Evolutionary conservation across 2,797 vertebrate species (phyloP).

Genomic region (Myoxocephalus aenaeus): DNA sequence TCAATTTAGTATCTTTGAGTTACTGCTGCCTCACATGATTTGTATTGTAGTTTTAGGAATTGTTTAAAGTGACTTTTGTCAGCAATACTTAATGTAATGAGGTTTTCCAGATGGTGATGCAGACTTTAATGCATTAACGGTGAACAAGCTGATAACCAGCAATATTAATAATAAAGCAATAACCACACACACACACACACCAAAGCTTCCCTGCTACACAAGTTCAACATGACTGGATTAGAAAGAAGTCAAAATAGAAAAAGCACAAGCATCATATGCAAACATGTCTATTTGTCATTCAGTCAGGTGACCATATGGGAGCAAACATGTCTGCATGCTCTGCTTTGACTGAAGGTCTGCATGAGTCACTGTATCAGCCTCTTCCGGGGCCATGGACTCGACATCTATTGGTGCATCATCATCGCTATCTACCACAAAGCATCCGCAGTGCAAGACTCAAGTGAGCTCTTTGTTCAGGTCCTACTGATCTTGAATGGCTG

Average conservation of each 20-base stretch:
- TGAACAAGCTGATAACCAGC: too few species aligned
- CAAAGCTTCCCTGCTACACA: too few species aligned
- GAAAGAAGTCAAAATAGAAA: background rate
- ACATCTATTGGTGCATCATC: conserved; percentile 44
- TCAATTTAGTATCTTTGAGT: background rate
- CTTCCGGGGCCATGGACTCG: conserved; percentile 19
- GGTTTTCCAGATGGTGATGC: background rate
- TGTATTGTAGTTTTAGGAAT: background rate
- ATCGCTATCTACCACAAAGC: conserved; percentile 29
- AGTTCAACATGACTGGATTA: background rate
- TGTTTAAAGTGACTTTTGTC: background rate
- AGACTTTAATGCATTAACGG: too few species aligned
- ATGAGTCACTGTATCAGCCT: conserved; percentile 33
- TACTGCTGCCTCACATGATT: background rate
- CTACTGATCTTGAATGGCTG: conserved; percentile 18
- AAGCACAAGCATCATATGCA: too few species aligned
- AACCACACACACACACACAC: background rate
- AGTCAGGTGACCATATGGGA: background rate
- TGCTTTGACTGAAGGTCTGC: conserved; percentile 14
- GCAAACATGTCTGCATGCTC: background rate
- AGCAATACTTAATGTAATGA: background rate
- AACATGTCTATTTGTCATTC: background rate
- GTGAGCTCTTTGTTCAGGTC: conserved; percentile 27
- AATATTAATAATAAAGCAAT: background rate
- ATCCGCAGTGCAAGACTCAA: conserved; percentile 18